Percentiles rank a stretch among this genome's conserved stretches.
Evolutionary conservation across 2,797 vertebrate genomes (phyloP).

Genomic region (Graptemys geographica): DNA sequence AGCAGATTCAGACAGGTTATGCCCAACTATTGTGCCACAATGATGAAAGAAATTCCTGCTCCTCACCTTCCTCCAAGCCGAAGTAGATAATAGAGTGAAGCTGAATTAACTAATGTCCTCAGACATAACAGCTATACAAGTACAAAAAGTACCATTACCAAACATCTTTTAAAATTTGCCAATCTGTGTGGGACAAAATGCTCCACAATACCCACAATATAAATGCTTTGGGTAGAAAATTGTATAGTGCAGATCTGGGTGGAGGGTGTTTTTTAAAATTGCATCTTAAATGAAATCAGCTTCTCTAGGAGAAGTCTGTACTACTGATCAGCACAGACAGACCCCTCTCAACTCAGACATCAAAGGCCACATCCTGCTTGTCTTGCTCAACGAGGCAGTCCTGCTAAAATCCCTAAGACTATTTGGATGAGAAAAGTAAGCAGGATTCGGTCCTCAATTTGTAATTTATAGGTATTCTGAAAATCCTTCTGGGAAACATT

Average conservation of each 20-base stretch:
- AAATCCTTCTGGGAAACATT: not conserved
- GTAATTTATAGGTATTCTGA: not conserved
- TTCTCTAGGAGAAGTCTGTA: not conserved
- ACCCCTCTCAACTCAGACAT: not conserved
- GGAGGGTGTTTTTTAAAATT: conserved; percentile 11
- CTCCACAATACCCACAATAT: not conserved
- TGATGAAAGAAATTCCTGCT: not conserved
- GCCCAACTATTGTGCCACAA: not conserved
- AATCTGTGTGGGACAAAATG: not conserved
- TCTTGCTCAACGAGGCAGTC: not conserved
- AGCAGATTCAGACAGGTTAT: not conserved
- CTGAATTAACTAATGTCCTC: not conserved
- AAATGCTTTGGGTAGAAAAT: not conserved
- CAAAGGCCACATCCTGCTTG: not conserved
- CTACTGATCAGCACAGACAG: conserved; percentile 8
- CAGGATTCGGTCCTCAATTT: not conserved
- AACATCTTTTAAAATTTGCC: not conserved
- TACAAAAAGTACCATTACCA: not conserved
- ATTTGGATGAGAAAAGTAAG: not conserved
- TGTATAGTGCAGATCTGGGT: not conserved
- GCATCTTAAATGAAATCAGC: not conserved
- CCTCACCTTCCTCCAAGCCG: not conserved
- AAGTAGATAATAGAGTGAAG: not conserved
- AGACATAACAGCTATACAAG: not conserved
- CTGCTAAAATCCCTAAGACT: not conserved